Percentiles rank a stretch among this genome's conserved stretches.
Evolutionary conservation across 2,888 invertebrate species (phyloP).

Genomic region (Aphidius colemani): DNA sequence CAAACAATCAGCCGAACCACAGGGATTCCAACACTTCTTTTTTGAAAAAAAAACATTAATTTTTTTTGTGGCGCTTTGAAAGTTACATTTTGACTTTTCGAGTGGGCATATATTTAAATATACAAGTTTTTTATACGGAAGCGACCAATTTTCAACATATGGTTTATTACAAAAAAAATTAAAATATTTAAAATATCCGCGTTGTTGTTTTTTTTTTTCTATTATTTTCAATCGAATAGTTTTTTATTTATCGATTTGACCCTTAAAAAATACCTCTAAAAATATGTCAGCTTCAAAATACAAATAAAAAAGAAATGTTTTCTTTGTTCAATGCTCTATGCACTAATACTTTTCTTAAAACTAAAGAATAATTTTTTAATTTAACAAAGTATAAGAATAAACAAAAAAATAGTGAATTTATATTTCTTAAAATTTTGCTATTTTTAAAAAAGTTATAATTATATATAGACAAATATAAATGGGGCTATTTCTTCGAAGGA

Average conservation of each 20-base stretch:
- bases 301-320: background rate
- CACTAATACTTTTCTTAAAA: constrained; percentile 11
- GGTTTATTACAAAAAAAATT: constrained; percentile 32
- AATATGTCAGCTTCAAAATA: background rate
- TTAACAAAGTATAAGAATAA: constrained; percentile 13
- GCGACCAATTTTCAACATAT: constrained; percentile 47
- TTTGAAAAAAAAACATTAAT: constrained; percentile 15
- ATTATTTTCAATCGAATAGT: no score
- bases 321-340: no score
- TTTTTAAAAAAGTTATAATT: constrained; percentile 42
- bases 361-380: constrained; percentile 3
- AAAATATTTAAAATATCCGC: no score
- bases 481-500: constrained; percentile 48
- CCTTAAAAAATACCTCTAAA: background rate
- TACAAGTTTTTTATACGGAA: constrained; percentile 43
- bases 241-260: background rate
- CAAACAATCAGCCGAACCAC: no score
- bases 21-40: no score
- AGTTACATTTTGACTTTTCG: constrained; percentile 20
- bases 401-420: constrained; percentile 20
- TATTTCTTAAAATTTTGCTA: background rate
- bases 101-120: constrained; percentile 37
- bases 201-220: no score
- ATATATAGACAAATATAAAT: constrained; percentile 55
- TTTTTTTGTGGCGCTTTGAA: background rate